Evolutionary conservation across 2,113 vertebrate genomes (phyloP).

Genomic region (Percina caprodes): DNA sequence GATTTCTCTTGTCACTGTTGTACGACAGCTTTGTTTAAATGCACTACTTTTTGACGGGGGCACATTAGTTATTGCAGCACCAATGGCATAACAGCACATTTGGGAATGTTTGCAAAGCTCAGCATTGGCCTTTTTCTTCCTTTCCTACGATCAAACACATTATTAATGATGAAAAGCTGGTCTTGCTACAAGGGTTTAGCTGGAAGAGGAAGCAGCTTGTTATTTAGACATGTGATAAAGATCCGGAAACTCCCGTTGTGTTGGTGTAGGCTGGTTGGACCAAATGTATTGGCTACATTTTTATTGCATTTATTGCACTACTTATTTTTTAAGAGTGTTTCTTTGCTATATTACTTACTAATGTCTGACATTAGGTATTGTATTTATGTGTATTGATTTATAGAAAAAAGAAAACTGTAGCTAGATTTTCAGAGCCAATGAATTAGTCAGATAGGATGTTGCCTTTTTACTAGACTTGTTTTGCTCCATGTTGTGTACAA

Average conservation of each 20-base stretch:
- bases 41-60: slow-evolving; percentile 48
- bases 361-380: slow-evolving; percentile 56
- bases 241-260: slow-evolving; percentile 39
- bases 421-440: slow-evolving; percentile 44
- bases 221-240: background rate
- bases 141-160: background rate
- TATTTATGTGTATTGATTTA: slow-evolving; percentile 60
- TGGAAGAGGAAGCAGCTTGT: background rate
- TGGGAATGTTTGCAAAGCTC: background rate
- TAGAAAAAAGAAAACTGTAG: slow-evolving; percentile 15
- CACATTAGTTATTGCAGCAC: slow-evolving; percentile 3
- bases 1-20: slow-evolving; percentile 31
- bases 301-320: slow-evolving; percentile 74
- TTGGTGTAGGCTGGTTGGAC: slow-evolving; percentile 65
- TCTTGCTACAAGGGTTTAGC: background rate
- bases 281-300: slow-evolving; percentile 67
- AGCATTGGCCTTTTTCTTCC: background rate
- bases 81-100: slow-evolving; percentile 9
- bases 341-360: slow-evolving; percentile 32
- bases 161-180: background rate
- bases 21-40: slow-evolving; percentile 47
- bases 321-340: slow-evolving; percentile 33
- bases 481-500: background rate
- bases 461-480: background rate
- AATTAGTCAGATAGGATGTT: background rate